Evolutionary conservation across 1,140 invertebrate genomes (phyloP).

Genomic region (Bacillus rossius): DNA sequence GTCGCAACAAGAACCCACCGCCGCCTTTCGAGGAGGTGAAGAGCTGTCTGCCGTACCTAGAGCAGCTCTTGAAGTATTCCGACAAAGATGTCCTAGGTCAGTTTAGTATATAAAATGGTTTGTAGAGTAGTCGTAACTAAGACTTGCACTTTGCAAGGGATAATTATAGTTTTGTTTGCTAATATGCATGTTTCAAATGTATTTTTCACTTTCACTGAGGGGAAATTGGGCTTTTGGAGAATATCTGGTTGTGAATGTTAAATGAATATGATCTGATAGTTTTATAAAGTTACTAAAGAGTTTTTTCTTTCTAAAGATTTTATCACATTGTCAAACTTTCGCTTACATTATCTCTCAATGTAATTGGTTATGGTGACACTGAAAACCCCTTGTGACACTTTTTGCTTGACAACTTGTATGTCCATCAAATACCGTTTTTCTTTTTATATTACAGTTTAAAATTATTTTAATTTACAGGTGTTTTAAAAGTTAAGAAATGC

Average conservation of each 20-base stretch:
- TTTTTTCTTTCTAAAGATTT: too few species aligned
- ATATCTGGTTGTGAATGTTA: background rate
- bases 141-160: constrained; percentile 22
- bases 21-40: constrained; percentile 71
- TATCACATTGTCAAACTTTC: too few species aligned
- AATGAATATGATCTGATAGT: background rate
- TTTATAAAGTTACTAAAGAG: background rate
- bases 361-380: too few species aligned
- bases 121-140: background rate
- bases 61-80: constrained; percentile 63
- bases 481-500: too few species aligned
- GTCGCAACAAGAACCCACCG: constrained; percentile 86
- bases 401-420: too few species aligned
- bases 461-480: too few species aligned
- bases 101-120: background rate
- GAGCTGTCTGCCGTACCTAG: constrained; percentile 75
- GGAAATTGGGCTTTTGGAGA: background rate
- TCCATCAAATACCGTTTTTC: too few species aligned
- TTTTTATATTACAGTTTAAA: too few species aligned
- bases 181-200: background rate
- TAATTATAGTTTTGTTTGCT: background rate
- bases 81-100: constrained; percentile 67
- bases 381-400: too few species aligned
- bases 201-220: background rate
- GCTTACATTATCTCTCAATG: too few species aligned